Conservation (phyloP, 2,888 invertebrate species). For the Melipona beecheii region DNA sequence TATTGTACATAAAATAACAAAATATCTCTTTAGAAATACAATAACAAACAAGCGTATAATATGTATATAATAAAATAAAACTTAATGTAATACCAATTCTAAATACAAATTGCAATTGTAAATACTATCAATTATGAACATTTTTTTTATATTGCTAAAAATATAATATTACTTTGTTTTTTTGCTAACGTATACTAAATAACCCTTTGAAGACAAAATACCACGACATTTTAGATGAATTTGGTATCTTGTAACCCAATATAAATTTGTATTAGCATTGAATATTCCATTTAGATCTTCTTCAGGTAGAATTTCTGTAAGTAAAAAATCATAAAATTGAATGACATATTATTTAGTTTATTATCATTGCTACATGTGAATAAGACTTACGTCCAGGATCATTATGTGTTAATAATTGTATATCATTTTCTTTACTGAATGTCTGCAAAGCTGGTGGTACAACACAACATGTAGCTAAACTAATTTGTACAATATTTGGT, state of each 20-base stretch:
- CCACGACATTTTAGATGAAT: constrained; percentile 96
- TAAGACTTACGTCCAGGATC: constrained; percentile 92
- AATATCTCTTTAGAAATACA: background rate
- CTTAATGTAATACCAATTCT: background rate
- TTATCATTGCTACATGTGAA: constrained; percentile 8
- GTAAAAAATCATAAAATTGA: constrained; percentile 55
- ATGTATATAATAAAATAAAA: constrained; percentile 3
- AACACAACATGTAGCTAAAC: constrained; percentile 96
- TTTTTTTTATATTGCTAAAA: background rate
- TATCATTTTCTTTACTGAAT: constrained; percentile 95
- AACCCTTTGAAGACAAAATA: constrained; percentile 95
- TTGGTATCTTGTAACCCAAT: constrained; percentile 94
- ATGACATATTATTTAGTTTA: constrained; percentile 26
- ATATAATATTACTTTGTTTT: constrained; percentile 28
- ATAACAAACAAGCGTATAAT: constrained; percentile 2
- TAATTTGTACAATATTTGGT: constrained; percentile 96
- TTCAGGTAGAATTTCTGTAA: constrained; percentile 86
- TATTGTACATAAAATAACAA: background rate
- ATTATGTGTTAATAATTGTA: constrained; percentile 97
- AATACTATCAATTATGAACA: background rate
- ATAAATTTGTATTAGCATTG: constrained; percentile 82
- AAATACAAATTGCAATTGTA: background rate
- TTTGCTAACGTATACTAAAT: constrained; percentile 86
- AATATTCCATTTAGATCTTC: constrained; percentile 87
- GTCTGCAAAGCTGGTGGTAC: constrained; percentile 95